These are phyloP conservation scores for Brevimyrus niger DNA, from an alignment of 2,113 vertebrate species.

Conservation along the genomic window DNA sequence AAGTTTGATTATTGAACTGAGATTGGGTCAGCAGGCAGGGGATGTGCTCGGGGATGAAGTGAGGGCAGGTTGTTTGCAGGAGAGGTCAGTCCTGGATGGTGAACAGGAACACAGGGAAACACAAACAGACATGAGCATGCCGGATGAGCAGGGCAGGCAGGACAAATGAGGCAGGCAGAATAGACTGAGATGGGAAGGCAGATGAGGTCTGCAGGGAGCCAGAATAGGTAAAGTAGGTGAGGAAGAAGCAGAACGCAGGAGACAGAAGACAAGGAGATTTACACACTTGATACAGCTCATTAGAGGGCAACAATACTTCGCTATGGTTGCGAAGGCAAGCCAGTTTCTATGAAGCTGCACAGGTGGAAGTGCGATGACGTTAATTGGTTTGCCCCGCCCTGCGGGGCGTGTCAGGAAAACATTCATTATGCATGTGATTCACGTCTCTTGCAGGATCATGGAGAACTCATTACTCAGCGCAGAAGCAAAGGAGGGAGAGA, in stretches of 20 bases:
- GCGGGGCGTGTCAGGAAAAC: not conserved
- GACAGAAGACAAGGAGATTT: not conserved
- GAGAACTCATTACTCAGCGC: conserved; percentile 55
- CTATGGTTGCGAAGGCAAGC: not conserved
- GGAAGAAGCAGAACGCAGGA: not conserved
- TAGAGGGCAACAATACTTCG: no score
- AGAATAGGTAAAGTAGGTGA: not conserved
- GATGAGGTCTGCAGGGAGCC: not conserved
- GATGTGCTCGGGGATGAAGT: not conserved
- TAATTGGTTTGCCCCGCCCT: not conserved
- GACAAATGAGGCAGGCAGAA: not conserved
- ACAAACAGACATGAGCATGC: not conserved
- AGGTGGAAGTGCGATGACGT: not conserved
- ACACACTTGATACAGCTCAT: not conserved
- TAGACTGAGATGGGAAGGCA: not conserved
- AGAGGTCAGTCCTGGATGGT: not conserved
- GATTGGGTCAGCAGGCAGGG: not conserved
- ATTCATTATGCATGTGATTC: not conserved
- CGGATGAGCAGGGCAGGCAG: not conserved
- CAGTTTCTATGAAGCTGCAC: not conserved
- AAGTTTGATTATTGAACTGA: not conserved
- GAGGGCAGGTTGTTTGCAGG: no score
- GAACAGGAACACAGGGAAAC: not conserved
- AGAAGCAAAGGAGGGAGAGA: conserved; percentile 69
- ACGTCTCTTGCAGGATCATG: conserved; percentile 51